Conservation (phyloP, 2,797 vertebrate species). For the Malurus splendens region DNA sequence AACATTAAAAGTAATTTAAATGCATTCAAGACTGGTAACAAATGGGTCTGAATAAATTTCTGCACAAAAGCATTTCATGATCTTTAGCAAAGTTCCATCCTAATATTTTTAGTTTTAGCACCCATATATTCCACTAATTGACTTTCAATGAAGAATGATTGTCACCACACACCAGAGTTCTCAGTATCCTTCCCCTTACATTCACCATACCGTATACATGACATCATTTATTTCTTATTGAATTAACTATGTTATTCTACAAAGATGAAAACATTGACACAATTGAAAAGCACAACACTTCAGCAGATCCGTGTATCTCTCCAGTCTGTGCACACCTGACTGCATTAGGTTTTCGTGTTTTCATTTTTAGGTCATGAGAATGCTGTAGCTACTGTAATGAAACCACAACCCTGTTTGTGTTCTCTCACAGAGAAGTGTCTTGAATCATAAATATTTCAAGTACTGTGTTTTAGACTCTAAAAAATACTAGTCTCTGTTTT, state of each 20-base stretch:
- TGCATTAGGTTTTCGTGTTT: slow-evolving; percentile 56
- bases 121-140: background rate
- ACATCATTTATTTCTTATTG: background rate
- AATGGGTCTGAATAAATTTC: slow-evolving; percentile 24
- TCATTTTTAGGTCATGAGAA: slow-evolving; percentile 62
- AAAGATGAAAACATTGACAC: slow-evolving; percentile 19
- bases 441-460: slow-evolving; percentile 68
- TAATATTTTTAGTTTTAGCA: slow-evolving; percentile 38
- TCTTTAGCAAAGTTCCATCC: slow-evolving; percentile 28
- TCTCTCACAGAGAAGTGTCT: slow-evolving; percentile 50
- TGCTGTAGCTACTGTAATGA: slow-evolving; percentile 63
- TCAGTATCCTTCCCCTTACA: background rate
- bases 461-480: slow-evolving; percentile 52
- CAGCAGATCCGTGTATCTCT: background rate
- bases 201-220: background rate
- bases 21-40: slow-evolving; percentile 47
- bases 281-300: slow-evolving; percentile 5
- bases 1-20: slow-evolving; percentile 58
- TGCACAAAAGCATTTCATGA: slow-evolving; percentile 5
- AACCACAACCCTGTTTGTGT: slow-evolving; percentile 57
- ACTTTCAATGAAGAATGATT: background rate
- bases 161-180: background rate
- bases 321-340: slow-evolving; percentile 23
- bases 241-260: slow-evolving; percentile 10
- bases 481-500: slow-evolving; percentile 44